Evolutionary conservation across 1,140 invertebrate genomes (phyloP).

Genomic region (Formica exsecta): DNA sequence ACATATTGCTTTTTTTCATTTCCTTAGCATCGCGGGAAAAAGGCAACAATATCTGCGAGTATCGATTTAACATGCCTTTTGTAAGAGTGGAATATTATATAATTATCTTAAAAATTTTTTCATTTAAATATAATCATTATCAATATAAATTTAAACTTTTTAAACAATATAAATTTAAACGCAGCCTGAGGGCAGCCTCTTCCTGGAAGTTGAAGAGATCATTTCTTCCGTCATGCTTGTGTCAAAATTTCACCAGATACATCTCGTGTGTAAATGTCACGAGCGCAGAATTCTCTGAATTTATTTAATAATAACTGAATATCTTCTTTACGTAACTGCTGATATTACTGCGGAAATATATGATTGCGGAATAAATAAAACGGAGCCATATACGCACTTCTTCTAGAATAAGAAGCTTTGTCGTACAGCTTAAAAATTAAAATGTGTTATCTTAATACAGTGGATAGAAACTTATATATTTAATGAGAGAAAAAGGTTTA

Average conservation of each 20-base stretch:
- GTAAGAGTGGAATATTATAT: no score
- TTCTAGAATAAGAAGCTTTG: constrained; percentile 3
- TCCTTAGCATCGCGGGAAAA: no score
- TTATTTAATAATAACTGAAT: constrained; percentile 9
- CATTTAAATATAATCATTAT: no score
- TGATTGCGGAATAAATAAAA: constrained; percentile 34
- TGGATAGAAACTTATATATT: background rate
- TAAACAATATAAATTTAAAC: no score
- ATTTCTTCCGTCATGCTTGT: constrained; percentile 56
- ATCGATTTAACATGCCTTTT: no score
- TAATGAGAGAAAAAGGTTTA: constrained; percentile 12
- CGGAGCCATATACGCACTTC: background rate
- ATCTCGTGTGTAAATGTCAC: background rate
- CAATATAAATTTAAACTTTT: no score
- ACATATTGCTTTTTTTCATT: no score
- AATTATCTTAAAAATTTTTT: no score
- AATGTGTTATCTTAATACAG: background rate
- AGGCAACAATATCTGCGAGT: no score
- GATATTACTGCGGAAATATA: constrained; percentile 9
- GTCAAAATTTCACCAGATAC: constrained; percentile 63
- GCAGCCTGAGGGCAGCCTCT: constrained; percentile 28
- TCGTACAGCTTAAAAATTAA: constrained; percentile 25
- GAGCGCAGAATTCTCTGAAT: constrained; percentile 7
- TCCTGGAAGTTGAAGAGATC: constrained; percentile 70
- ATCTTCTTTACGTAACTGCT: constrained; percentile 28